A percentile compares a stretch with the other conserved stretches of the same genome.
Evolutionary conservation across 2,888 invertebrate genomes (phyloP).

Genomic region (Nomada ferruginata): DNA sequence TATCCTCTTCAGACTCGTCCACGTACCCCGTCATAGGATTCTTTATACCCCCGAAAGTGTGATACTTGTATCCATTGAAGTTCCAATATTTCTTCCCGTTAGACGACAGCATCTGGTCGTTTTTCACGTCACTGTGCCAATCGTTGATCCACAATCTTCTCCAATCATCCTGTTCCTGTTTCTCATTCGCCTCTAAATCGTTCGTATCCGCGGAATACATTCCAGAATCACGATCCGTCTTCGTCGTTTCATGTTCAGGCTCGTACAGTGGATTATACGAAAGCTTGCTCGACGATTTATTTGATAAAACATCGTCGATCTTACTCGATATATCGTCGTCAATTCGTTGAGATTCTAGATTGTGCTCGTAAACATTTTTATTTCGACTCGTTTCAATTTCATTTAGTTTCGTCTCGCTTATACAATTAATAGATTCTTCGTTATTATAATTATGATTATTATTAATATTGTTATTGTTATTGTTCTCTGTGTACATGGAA

Average conservation of each 20-base stretch:
- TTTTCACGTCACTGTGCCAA: slow-evolving; percentile 12
- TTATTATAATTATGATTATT: too few relatives aligned
- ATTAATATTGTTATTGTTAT: too few relatives aligned
- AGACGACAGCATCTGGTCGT: slow-evolving; percentile 58
- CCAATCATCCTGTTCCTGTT: slow-evolving; percentile 23
- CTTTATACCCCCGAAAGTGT: slow-evolving; percentile 78
- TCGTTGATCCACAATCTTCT: slow-evolving; percentile 52
- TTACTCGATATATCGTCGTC: neutral
- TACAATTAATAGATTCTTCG: too few relatives aligned
- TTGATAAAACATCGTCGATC: too few relatives aligned
- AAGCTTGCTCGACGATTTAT: neutral
- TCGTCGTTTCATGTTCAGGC: neutral
- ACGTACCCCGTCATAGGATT: neutral
- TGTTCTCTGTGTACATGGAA: neutral
- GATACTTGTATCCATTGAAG: slow-evolving; percentile 68
- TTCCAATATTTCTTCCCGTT: slow-evolving; percentile 72
- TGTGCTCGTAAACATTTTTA: neutral
- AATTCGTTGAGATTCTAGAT: neutral
- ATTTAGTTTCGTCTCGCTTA: too few relatives aligned
- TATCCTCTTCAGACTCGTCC: slow-evolving; percentile 54
- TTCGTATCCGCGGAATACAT: slow-evolving; percentile 72
- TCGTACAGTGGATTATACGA: slow-evolving; percentile 45
- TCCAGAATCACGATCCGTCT: slow-evolving; percentile 72
- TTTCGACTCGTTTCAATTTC: too few relatives aligned
- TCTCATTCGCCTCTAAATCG: slow-evolving; percentile 49